phyloP scores from a whole-genome alignment of 2,113 vertebrate species.

The Paralichthys olivaceus region DNA sequence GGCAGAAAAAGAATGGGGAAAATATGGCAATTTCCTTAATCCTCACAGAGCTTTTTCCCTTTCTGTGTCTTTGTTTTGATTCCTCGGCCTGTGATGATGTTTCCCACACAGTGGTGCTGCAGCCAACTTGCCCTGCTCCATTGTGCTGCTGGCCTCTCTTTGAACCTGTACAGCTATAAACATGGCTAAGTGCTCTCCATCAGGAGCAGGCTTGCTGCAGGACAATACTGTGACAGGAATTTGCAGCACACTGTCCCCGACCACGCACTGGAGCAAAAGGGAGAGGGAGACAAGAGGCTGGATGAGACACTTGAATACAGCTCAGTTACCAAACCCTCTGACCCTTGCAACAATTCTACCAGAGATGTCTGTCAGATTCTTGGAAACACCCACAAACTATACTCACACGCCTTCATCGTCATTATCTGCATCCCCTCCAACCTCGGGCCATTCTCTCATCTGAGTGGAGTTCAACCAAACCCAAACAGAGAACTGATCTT shows the following conservation, averaged over 20 bases:
- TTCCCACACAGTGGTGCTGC: slow-evolving; percentile 70
- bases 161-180: slow-evolving; percentile 80
- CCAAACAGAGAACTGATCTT: slow-evolving; percentile 69
- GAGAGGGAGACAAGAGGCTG: slow-evolving; percentile 33
- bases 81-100: slow-evolving; percentile 58
- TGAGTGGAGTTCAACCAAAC: slow-evolving; percentile 50
- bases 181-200: slow-evolving; percentile 77
- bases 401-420: not conserved
- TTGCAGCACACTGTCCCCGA: slow-evolving; percentile 56
- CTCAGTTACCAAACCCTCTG: slow-evolving; percentile 63
- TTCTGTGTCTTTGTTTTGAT: slow-evolving; percentile 69
- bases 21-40: slow-evolving; percentile 68
- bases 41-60: slow-evolving; percentile 41
- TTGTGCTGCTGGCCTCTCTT: slow-evolving; percentile 79
- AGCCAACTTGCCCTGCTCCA: slow-evolving; percentile 64
- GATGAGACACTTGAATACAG: slow-evolving; percentile 62
- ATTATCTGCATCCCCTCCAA: slow-evolving; percentile 38
- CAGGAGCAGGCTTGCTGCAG: slow-evolving; percentile 64
- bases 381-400: slow-evolving; percentile 20
- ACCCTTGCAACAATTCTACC: slow-evolving; percentile 50
- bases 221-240: slow-evolving; percentile 79
- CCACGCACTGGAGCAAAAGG: slow-evolving; percentile 41
- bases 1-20: slow-evolving; percentile 44
- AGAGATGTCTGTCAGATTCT: slow-evolving; percentile 36
- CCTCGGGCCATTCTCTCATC: slow-evolving; percentile 46